Base-by-base conservation (phyloP, 2,888 invertebrate species). In the Heliconius sara region DNA sequence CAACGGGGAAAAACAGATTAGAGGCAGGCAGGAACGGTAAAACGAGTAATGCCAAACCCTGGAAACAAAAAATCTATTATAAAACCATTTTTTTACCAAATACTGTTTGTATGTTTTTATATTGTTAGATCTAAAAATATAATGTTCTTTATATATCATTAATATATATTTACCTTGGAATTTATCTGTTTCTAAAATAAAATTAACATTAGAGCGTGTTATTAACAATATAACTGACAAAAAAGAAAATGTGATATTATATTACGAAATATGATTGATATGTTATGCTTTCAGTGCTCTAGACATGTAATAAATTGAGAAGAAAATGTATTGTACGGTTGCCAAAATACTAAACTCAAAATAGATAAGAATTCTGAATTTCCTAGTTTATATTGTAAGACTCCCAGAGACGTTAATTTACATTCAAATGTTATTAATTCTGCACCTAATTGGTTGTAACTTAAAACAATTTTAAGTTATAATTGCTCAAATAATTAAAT, bases 1-100 rank as follows among this genome's bases (percentile, higher is more conserved):
- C 99, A 76, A 99, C 99, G 0, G 99, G 99, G 94, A 99, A 99
- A 95, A 99, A 99, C 74, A 99, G 96, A 95, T 99, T 99, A 76
- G 99, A 99, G 0, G 99, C 99, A 77, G 99, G 99, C 83, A 99
- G 95, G 92, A 99, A 99, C 76, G 99, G 99, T 79, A 99, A 95
- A 79, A 98, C 97, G 89, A 99, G 96, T 89, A 99, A 96, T 65
- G 98, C 97, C 84, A 99, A 94, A 86, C 98, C 97, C 98, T 98
- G 96, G 66, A 96, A 95, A 77, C 22, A 70, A 70, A 39, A 67
- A 43, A 43, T 39, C 12, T 12, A 39, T n/a, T n/a, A 39, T 39
- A 4, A 34, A 67, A 68, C 39, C 16, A 52, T 52, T 52, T 19
- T 47, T 52, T 52, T n/a, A 3, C n/a, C 13, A 39, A 39, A 19